Conservation (phyloP, 2,888 invertebrate species). For the Synergus japonicus region DNA sequence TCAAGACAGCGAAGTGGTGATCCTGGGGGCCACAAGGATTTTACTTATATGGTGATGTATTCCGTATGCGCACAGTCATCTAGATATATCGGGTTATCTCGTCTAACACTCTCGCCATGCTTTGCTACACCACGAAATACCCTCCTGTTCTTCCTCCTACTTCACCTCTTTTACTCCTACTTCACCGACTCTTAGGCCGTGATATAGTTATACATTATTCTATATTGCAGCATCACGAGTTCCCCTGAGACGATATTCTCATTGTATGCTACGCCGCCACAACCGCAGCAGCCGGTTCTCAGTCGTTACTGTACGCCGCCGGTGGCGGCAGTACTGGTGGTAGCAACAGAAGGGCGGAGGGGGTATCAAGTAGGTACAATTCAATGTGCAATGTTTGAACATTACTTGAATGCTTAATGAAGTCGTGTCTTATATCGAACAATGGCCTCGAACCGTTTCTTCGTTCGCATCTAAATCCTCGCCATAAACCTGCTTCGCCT, state of each 20-base stretch:
- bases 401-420: slow-evolving; percentile 75
- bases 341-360: slow-evolving; percentile 48
- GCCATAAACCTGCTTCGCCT: slow-evolving; percentile 61
- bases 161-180: slow-evolving; percentile 45
- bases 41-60: slow-evolving; percentile 70
- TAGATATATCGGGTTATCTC: slow-evolving; percentile 66
- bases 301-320: slow-evolving; percentile 37
- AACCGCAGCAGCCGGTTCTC: slow-evolving; percentile 41
- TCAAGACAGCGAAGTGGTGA: slow-evolving; percentile 55
- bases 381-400: slow-evolving; percentile 72
- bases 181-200: slow-evolving; percentile 50
- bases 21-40: slow-evolving; percentile 57
- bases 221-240: slow-evolving; percentile 73
- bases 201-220: slow-evolving; percentile 72
- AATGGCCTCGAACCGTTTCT: slow-evolving; percentile 65
- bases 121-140: slow-evolving; percentile 53
- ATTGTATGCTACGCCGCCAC: slow-evolving; percentile 66
- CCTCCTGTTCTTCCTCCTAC: slow-evolving; percentile 47
- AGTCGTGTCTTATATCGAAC: slow-evolving; percentile 74
- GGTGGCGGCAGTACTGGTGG: slow-evolving; percentile 47
- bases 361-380: slow-evolving; percentile 64
- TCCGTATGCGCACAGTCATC: slow-evolving; percentile 63
- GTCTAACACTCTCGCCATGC: slow-evolving; percentile 55
- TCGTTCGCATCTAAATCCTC: slow-evolving; percentile 67
- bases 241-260: slow-evolving; percentile 68